phyloP scores from a whole-genome alignment of 53 echinoderm and acorn worm genomes.

The Echinometra lucunter region DNA sequence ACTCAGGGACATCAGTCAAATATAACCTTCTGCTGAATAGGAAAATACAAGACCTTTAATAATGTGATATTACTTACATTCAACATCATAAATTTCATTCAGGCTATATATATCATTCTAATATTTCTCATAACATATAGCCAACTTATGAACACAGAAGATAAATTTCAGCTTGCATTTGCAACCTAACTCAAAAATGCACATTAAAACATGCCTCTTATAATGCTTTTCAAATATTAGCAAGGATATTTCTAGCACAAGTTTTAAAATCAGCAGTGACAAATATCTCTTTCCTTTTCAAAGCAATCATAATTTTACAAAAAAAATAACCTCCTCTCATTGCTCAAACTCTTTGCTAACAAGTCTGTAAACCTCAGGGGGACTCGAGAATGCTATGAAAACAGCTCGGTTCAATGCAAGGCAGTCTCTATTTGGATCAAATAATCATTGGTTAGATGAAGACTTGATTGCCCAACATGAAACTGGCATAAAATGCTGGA shows the following conservation, averaged over 20 bases:
- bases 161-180: conserved; percentile 31
- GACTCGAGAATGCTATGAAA: background rate
- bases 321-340: background rate
- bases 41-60: conserved; percentile 44
- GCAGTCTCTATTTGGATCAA: background rate
- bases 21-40: conserved; percentile 7
- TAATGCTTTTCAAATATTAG: conserved; percentile 23
- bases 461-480: background rate
- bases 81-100: conserved; percentile 7
- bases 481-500: background rate
- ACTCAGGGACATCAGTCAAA: conserved; percentile 12
- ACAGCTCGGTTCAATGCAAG: background rate
- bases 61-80: conserved; percentile 10
- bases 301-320: background rate
- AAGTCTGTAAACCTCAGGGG: background rate
- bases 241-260: background rate
- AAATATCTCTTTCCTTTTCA: conserved; percentile 30
- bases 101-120: background rate
- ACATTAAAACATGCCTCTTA: conserved; percentile 4
- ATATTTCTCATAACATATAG: conserved; percentile 10
- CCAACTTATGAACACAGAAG: background rate
- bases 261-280: conserved; percentile 10
- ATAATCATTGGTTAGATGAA: background rate
- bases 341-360: background rate
- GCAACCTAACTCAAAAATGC: background rate